Evolutionary conservation across 2,797 vertebrate genomes (phyloP), one percentile per base, ranked within the genome.

Genomic region (Gymnoscopelus microlampas): DNA sequence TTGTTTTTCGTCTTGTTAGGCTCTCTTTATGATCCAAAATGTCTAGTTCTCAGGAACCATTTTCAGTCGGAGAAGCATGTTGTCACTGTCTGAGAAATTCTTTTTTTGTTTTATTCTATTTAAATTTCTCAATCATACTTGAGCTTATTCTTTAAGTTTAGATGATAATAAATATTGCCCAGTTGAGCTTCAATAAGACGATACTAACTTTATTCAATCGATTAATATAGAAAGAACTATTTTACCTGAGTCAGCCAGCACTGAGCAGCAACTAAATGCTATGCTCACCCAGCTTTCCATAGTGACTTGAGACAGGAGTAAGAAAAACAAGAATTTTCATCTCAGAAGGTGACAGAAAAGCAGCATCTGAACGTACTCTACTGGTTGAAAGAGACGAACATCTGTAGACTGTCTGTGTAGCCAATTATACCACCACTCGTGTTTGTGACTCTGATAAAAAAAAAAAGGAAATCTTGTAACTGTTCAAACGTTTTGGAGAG

Each of bases 391-490:
- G 79, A 78, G 82, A 84, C 78, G 63, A 84, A 91, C 87, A 89
- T 90, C 83, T 89, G 90, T 75, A 83, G 86, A 66, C 76, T 85
- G 87, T 85, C 85, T 89, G 80, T 53, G 60, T 73, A 63, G 83
- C 78, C 83, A 86, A 86, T 88, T 89, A 87, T 71, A 86, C 83
- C 78, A 82, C 77, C 81, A 29, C 79, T 80, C 78, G n/a, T 71
- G 83, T 81, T 81, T 78, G 77, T 73, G 85, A 85, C 82, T 85
- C 76, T 78, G 83, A 88, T 82, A 53, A 83, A 80, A 82, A 82
- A 82, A 82, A 55, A 15, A 49, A 19, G 65, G 35, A 68, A 54
- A 35, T 86, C 79, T 77, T 66, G 82, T 83, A 87, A 86, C 70
- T 79, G 77, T 88, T 89, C 80, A 88, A 91, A 90, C 65, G 70